Evolutionary conservation across 2,797 vertebrate genomes (phyloP), one percentile per base, ranked within the genome.

Genomic region (Mycteria americana): DNA sequence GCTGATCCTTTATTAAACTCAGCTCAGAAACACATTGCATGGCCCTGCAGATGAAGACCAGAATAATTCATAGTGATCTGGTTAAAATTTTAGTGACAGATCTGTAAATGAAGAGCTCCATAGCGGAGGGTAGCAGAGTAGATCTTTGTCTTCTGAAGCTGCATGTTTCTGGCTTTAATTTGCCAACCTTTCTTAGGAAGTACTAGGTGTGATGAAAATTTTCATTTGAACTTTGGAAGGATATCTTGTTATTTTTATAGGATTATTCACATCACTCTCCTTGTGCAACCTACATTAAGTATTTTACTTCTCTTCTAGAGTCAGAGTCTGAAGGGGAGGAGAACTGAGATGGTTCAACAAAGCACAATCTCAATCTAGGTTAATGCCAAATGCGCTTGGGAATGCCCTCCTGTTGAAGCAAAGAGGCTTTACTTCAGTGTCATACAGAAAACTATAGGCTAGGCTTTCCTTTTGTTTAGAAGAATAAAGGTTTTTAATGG

Each of bases 271-370:
- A 31, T 79, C 53, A 7, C 5, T 72, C 56, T 79, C 73, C 33
- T 73, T 68, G 27, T 80, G 41, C 53, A 70, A 67, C 64, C 13
- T 78, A 46, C 30, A 23, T 93, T 75, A 91, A 63, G 30, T 74
- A 45, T 93, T 92, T 89, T 57, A 30, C 45, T 86, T 96, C 72
- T 79, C 79, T 92, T 97, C 56, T 82, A 99, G 99, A 99, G 96
- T 99, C 99, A 3, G 99, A 99, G 95, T 99, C 99, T 1, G 99
- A 99, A 97, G 98, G 98, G 39, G 99, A 99, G 79, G 98, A 98
- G 87, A 98, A 98, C 96, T 99, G 98, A 98, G 94, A 57, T 7
- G 25, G 72, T 94, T 79, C 76, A 27, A 92, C 68, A 92, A 83
- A 97, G 96, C 97, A 90, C 96, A 96, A 92, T 46, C 83, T 94